Evolutionary conservation across 2,113 vertebrate genomes (phyloP).

Genomic region (Todiramphus saurophagus): DNA sequence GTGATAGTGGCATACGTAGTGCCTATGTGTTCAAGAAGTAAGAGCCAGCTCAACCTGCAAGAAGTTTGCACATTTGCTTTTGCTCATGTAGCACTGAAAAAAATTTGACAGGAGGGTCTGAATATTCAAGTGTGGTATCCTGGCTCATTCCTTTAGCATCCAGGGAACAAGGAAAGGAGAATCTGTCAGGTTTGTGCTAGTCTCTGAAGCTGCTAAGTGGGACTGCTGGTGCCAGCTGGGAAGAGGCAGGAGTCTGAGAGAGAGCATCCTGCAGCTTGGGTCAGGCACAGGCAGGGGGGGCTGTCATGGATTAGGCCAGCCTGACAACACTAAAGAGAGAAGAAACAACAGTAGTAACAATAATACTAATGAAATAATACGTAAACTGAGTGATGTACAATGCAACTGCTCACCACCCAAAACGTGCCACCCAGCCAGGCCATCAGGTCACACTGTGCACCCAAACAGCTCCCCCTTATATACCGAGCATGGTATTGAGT

Average conservation of each 20-base stretch:
- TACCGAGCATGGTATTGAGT: too few relatives aligned
- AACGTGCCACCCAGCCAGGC: too few relatives aligned
- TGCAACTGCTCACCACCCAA: too few relatives aligned
- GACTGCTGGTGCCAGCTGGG: not conserved
- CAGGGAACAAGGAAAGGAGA: not conserved
- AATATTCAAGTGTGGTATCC: not conserved
- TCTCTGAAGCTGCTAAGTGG: not conserved
- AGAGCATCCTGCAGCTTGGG: not conserved
- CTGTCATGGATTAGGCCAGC: too few relatives aligned
- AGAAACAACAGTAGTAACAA: too few relatives aligned
- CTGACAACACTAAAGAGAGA: too few relatives aligned
- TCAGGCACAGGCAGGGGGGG: not conserved
- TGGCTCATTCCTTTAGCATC: not conserved
- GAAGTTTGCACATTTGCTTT: not conserved
- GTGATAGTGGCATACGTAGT: not conserved
- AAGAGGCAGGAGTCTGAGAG: not conserved
- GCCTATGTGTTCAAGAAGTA: not conserved
- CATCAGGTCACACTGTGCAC: too few relatives aligned
- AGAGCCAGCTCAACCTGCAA: not conserved
- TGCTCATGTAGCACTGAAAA: not conserved
- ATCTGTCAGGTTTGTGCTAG: not conserved
- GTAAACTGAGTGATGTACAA: too few relatives aligned
- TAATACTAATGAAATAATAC: too few relatives aligned
- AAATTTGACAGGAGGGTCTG: not conserved
- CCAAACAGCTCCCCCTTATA: too few relatives aligned